Base-by-base conservation (phyloP, 2,888 invertebrate genomes). In the Ctena decussata region DNA sequence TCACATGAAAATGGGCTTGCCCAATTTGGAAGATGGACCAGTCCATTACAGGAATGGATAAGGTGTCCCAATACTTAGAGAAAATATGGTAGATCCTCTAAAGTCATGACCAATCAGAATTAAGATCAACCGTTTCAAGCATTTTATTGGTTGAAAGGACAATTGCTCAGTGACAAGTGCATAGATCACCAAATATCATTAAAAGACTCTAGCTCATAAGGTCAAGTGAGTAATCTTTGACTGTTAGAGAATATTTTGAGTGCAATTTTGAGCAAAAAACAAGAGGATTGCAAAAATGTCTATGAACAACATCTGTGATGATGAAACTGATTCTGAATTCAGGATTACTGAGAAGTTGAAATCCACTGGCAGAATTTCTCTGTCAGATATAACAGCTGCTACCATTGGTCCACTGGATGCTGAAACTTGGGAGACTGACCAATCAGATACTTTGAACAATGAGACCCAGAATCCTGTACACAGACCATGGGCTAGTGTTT, bases 321-420 rank as follows among this genome's bases (percentile, higher is more conserved):
- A 35, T 6, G 65, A 65, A 27, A 35, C 30, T 27, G 35, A 65
- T 35, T 32, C 8, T 32, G 65, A 35, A 1, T 35, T 30, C 11
- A 35, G 65, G 32, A 65, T 65, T 35, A 35, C 65, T 35, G 65
- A 65, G 21, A 65, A 65, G 30, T 24, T 65, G 35, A 65, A 65
- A 35, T 65, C 65, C 32, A 65, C 65, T 11, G 84, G 80, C 12
- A 75, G 82, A 41, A 74, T 89, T 39, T 89, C 89, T 0, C 70
- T 89, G 27, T 78, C 89, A 0, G 89, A 89, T 24, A 89, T 89
- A 30, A 79, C 86, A 0, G 82, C 82, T 2, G 84, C 89, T 71
- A 89, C 89, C 2, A 86, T 89, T 77, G 88, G 88, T 12, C 69
- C 82, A 60, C 69, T 88, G n/a, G 73, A 78, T 32, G 77, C 72